Evolutionary conservation across 2,797 vertebrate species (phyloP), one percentile per base, ranked within the genome.

Genomic region (Fratercula arctica): DNA sequence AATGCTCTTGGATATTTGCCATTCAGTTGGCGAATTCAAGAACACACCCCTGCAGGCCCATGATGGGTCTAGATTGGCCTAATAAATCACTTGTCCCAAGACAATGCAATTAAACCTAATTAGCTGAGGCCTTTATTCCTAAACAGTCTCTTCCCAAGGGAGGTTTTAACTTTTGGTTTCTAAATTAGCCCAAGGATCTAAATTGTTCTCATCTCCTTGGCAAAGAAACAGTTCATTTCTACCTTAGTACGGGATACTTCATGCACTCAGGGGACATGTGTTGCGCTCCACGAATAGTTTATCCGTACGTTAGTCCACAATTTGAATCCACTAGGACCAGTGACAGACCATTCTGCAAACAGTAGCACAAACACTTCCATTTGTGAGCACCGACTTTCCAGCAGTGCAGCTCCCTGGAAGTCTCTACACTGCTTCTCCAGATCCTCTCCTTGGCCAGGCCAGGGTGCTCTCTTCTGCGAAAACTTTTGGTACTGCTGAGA

Each of bases 21-120:
- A 96, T 86, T 83, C 76, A 68, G 41, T 85, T 87, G 85, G 81
- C 94, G 93, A 94, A 95, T 88, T 74, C 0, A 50, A 91, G 91
- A 95, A 95, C 87, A 89, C 89, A 95, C 83, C 94, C 95, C 96
- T 96, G 89, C 93, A 96, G 96, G 92, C 96, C 92, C 91, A 96
- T 97, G 96, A 84, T 87, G 78, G 89, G 23, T 75, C 93, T 96
- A 96, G 96, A 96, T 94, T 97, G 96, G 84, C 94, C 90, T 95
- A 94, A 97, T 97, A 97, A 97, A 97, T 97, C 97, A 97, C 94
- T 96, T 95, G 94, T 97, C 97, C 96, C 95, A 95, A 97, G 96
- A 97, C 95, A 97, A 96, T 78, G 95, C 95, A 97, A 97, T 97
- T 97, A 97, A 97, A 92, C 94, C 96, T 97, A 97, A 97, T 97